phyloP scores from a whole-genome alignment of 1,140 invertebrate genomes.

The Drosophila ficusphila region DNA sequence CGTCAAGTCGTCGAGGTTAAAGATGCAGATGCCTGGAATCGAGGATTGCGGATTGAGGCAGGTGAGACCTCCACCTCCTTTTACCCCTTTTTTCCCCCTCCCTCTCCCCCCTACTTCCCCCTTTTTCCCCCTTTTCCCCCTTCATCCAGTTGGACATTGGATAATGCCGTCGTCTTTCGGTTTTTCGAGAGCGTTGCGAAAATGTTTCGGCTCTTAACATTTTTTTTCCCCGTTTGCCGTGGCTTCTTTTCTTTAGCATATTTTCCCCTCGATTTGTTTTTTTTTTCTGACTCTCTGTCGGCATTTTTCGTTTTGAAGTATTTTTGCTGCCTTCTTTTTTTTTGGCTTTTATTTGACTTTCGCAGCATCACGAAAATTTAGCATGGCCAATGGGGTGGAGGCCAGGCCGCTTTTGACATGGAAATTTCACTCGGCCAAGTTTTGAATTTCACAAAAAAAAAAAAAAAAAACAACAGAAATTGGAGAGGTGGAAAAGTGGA shows the following conservation, averaged over 20 bases:
- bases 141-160: constrained; percentile 5
- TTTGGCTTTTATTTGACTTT: constrained; percentile 63
- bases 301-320: constrained; percentile 68
- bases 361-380: constrained; percentile 74
- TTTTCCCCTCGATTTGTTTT: constrained; percentile 37
- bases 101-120: background rate
- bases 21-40: constrained; percentile 58
- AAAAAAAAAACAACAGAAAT: background rate
- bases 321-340: constrained; percentile 5
- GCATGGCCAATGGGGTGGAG: constrained; percentile 65
- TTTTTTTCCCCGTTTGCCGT: constrained; percentile 23
- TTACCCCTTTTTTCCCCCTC: background rate
- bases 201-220: constrained; percentile 49
- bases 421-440: constrained; percentile 58
- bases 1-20: constrained; percentile 61
- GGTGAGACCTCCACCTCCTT: constrained; percentile 38
- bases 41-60: constrained; percentile 61
- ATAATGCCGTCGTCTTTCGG: constrained; percentile 37
- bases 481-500: constrained; percentile 6
- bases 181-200: constrained; percentile 68
- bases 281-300: constrained; percentile 33
- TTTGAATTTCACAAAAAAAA: constrained; percentile 22
- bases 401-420: constrained; percentile 57
- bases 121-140: background rate
- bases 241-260: constrained; percentile 43